A percentile compares a stretch with the other conserved stretches of the same genome.
Conservation (phyloP, 2,888 invertebrate species). For the Syrphus vitripennis region DNA sequence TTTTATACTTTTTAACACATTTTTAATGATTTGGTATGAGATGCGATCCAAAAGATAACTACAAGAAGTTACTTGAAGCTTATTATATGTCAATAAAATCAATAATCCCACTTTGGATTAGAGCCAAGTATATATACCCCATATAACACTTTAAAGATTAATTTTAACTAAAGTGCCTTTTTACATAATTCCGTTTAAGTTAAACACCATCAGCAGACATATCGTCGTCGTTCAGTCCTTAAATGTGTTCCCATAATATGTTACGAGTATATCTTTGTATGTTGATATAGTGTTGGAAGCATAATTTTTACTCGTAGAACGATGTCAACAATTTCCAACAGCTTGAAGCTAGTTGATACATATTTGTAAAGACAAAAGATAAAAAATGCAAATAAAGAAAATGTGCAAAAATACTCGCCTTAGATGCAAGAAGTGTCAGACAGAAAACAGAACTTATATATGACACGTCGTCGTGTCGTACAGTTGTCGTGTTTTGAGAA, state of each 20-base stretch:
- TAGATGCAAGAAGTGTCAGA: background rate
- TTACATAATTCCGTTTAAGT: constrained; percentile 23
- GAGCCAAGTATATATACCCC: constrained; percentile 30
- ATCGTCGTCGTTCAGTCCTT: background rate
- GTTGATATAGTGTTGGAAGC: background rate
- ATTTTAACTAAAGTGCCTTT: background rate
- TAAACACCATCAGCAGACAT: constrained; percentile 4
- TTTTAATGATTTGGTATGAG: no score
- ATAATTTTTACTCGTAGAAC: background rate
- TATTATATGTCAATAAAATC: constrained; percentile 5
- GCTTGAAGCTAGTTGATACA: background rate
- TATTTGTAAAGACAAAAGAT: background rate
- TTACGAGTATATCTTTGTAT: background rate
- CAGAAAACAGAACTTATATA: constrained; percentile 1
- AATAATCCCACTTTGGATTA: constrained; percentile 9
- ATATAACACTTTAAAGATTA: background rate
- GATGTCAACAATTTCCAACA: constrained; percentile 53
- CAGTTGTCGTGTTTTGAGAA: no score
- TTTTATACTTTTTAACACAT: no score
- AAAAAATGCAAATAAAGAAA: background rate
- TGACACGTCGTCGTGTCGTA: background rate
- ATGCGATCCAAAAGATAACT: background rate
- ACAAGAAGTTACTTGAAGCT: background rate
- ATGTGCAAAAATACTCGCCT: constrained; percentile 8
- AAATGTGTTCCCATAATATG: background rate